phyloP scores from a whole-genome alignment of 2,888 invertebrate genomes.

The Drosophila pseudotakahashii region DNA sequence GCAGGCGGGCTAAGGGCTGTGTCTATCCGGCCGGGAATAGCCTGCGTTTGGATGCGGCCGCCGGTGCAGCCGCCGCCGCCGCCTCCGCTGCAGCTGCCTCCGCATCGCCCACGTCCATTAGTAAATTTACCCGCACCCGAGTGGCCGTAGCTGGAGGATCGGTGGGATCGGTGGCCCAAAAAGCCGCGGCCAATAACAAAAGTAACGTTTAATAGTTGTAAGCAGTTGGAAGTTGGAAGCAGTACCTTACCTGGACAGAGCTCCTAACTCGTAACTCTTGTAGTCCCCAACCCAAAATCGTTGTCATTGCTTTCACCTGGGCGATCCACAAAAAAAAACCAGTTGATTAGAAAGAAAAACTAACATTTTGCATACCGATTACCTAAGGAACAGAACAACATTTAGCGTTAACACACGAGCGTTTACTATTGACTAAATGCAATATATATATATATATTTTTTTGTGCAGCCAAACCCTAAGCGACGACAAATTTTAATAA shows the following conservation, averaged over 20 bases:
- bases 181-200: slow-evolving; percentile 65
- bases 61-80: slow-evolving; percentile 10
- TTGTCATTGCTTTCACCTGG: slow-evolving; percentile 34
- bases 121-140: slow-evolving; percentile 67
- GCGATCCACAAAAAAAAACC: slow-evolving; percentile 20
- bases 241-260: slow-evolving; percentile 61
- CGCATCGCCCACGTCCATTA: slow-evolving; percentile 66
- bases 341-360: slow-evolving; percentile 32
- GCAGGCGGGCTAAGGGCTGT: slow-evolving; percentile 86
- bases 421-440: slow-evolving; percentile 65
- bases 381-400: slow-evolving; percentile 43
- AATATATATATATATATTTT: slow-evolving; percentile 54
- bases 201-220: slow-evolving; percentile 76
- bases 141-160: slow-evolving; percentile 48
- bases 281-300: not conserved
- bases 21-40: slow-evolving; percentile 85
- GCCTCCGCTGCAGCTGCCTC: too few relatives aligned
- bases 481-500: slow-evolving; percentile 63
- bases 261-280: not conserved
- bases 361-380: slow-evolving; percentile 51
- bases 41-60: slow-evolving; percentile 50
- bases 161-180: slow-evolving; percentile 17
- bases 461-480: slow-evolving; percentile 63
- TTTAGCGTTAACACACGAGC: slow-evolving; percentile 53
- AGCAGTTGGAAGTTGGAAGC: slow-evolving; percentile 65